These are phyloP conservation scores for Oenanthe oenanthe DNA, from an alignment of 2,113 vertebrate genomes.

Conservation along the genomic window DNA sequence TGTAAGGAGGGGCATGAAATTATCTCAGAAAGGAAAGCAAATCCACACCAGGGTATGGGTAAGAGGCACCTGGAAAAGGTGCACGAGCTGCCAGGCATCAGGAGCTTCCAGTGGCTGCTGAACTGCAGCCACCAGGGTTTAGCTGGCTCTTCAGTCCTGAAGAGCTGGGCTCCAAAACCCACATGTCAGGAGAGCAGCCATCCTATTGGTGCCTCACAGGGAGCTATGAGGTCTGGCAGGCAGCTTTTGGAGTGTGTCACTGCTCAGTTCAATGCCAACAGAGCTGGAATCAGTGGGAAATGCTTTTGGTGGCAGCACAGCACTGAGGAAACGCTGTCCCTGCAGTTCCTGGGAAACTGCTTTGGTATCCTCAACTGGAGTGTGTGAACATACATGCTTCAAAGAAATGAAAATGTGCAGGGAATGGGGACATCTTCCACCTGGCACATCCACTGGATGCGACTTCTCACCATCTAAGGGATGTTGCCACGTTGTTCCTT, in stretches of 20 bases:
- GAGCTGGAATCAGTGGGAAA: not conserved
- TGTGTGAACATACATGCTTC: rapidly evolving
- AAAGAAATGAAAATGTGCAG: not conserved
- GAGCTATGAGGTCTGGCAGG: not conserved
- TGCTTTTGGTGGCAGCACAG: rapidly evolving
- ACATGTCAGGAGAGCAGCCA: not conserved
- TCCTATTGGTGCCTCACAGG: not conserved
- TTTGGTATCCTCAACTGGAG: not conserved
- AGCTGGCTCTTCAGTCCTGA: not conserved
- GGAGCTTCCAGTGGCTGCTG: not conserved
- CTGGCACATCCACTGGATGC: not conserved
- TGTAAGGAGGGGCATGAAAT: not conserved
- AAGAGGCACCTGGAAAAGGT: not conserved
- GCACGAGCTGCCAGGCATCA: not conserved
- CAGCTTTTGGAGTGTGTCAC: not conserved
- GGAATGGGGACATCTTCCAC: not conserved
- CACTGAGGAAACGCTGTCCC: rapidly evolving
- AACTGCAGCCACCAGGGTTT: not conserved
- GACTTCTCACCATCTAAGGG: not conserved
- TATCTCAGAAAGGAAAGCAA: not conserved
- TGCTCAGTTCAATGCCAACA: not conserved
- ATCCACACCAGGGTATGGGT: not conserved
- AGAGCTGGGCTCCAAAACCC: not conserved
- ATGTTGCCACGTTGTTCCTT: not conserved
- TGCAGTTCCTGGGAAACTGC: not conserved